phyloP scores from a whole-genome alignment of 2,113 vertebrate genomes.

The Columba janthina region DNA sequence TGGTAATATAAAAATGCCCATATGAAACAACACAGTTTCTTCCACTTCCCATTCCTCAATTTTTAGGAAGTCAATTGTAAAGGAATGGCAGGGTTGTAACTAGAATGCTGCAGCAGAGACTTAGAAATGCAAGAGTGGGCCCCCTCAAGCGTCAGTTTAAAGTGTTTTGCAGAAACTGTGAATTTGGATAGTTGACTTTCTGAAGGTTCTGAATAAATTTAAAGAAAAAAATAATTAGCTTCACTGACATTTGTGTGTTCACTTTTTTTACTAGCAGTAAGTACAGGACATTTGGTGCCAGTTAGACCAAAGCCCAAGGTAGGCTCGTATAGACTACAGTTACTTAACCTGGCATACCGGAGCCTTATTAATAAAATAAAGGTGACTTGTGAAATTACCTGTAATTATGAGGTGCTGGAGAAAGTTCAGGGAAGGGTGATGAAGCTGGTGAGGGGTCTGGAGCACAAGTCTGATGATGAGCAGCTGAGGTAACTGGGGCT shows the following conservation, averaged over 20 bases:
- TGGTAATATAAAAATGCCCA: background rate
- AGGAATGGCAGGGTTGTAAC: background rate
- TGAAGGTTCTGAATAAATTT: background rate
- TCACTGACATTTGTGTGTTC: background rate
- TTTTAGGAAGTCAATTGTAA: background rate
- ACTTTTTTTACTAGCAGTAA: background rate
- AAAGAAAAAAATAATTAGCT: background rate
- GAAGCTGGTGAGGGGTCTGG: no score
- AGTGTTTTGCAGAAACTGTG: background rate
- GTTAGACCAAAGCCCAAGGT: background rate
- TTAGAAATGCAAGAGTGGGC: background rate
- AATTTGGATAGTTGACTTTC: background rate
- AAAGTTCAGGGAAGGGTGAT: no score
- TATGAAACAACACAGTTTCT: background rate
- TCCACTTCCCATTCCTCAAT: background rate
- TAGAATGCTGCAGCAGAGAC: background rate
- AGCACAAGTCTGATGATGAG: no score
- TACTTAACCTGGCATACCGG: background rate
- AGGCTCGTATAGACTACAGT: background rate
- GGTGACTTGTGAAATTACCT: background rate
- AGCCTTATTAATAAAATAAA: background rate
- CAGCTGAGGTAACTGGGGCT: no score
- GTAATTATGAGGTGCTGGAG: background rate
- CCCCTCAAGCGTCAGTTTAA: background rate
- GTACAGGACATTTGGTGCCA: background rate